Base-by-base conservation (phyloP, 1,140 invertebrate genomes). In the Hylyphantes graminicola region DNA sequence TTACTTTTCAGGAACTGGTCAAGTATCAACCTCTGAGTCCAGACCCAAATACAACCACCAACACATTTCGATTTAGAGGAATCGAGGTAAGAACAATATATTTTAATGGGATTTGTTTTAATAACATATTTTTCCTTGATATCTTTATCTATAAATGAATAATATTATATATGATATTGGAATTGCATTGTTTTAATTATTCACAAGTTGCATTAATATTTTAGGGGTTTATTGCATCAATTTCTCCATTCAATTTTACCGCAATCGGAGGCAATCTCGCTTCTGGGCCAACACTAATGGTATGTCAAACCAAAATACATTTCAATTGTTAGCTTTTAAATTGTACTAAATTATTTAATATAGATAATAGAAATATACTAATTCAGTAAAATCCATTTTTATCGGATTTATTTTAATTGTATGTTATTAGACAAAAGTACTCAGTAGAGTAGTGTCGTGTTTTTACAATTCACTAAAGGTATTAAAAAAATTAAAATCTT, bases 161-260 rank as follows among this genome's bases (percentile, higher is more conserved):
- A 12, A 3, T n/a, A n/a, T n/a, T 73, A 73, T 73, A 35, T 35
- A 35, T 73, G 8, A 35, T 73, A 51, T 73, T 55, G 35, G n/a
- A n/a, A n/a, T n/a, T n/a, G n/a, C n/a, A n/a, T n/a, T n/a, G n/a
- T n/a, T n/a, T n/a, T n/a, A n/a, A n/a, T n/a, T n/a, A n/a, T n/a
- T n/a, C n/a, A n/a, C n/a, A n/a, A 73, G 0, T 68, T 12, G 12
- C 53, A 51, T 79, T 48, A 12, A 13, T 55, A 73, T 4, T 88
- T n/a, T 79, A 90, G 91, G 98, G 98, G 10, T 99, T 99, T 89
- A 94, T 99, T 85, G 98, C 98, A 35, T 97, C 98, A 0, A 93
- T 99, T 15, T 96, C 97, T 82, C 98, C 98, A 0, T 99, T 99
- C 89, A 99, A 99, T 90, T 99, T 99, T 89, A 99, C 98, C 53